A percentile compares a stretch with the other conserved stretches of the same genome.
Conservation (phyloP, 2,888 invertebrate genomes). For the Andrena camellia region DNA sequence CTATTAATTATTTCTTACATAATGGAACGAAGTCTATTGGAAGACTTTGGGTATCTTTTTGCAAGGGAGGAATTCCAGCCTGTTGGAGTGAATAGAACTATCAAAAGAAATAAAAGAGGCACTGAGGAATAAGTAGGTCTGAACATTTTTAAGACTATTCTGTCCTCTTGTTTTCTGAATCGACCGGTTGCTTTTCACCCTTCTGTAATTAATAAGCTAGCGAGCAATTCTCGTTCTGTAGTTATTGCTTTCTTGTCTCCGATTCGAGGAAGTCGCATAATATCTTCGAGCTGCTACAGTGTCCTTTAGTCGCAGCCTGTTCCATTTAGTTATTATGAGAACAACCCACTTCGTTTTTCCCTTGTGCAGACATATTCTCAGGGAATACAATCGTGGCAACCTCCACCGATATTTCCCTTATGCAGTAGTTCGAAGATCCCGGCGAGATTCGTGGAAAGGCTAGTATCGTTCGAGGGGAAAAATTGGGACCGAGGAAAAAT, state of each 20-base stretch:
- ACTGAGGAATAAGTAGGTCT: conserved; percentile 4
- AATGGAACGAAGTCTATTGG: conserved; percentile 7
- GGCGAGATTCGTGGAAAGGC: neutral
- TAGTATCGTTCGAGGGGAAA: neutral
- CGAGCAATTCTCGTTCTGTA: neutral
- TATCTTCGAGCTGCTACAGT: neutral
- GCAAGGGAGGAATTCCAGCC: conserved; percentile 1
- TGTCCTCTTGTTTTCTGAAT: neutral
- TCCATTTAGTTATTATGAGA: neutral
- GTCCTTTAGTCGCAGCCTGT: no score
- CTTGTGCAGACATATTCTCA: neutral
- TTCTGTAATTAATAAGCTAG: neutral
- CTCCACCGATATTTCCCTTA: conserved; percentile 2
- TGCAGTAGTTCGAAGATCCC: neutral
- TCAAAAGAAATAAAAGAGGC: neutral
- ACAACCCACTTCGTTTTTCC: neutral
- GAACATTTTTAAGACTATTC: conserved; percentile 2
- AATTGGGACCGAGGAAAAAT: conserved; percentile 7
- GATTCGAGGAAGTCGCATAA: neutral
- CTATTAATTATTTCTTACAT: conserved; percentile 39
- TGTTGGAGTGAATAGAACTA: neutral
- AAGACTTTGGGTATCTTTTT: neutral
- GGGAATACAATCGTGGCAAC: conserved; percentile 12
- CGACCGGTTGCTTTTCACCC: neutral
- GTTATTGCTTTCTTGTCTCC: neutral